These are phyloP conservation scores for Equus przewalskii DNA, from an alignment of 2,113 vertebrate genomes.

Conservation along the genomic window DNA sequence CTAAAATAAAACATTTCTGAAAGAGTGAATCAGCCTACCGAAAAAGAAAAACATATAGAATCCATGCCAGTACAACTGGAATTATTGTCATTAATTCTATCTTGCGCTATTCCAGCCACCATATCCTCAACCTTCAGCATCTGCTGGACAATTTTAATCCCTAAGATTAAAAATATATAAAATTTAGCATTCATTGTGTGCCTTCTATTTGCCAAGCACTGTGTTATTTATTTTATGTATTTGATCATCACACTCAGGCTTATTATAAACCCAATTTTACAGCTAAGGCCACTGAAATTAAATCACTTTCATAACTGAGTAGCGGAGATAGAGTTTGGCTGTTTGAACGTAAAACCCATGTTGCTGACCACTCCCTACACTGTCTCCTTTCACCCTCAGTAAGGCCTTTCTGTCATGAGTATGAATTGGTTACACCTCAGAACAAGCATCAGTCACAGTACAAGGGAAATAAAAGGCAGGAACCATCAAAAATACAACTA, in stretches of 20 bases:
- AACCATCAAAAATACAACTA: background rate
- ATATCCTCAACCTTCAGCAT: background rate
- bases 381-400: background rate
- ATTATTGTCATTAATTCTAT: background rate
- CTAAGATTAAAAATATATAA: background rate
- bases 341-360: background rate
- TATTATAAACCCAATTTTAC: background rate
- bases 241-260: background rate
- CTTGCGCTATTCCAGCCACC: background rate
- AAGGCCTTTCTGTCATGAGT: background rate
- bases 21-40: background rate
- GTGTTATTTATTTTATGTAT: background rate
- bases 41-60: background rate
- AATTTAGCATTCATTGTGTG: background rate
- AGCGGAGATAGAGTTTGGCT: background rate
- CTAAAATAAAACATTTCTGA: background rate
- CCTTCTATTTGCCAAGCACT: background rate
- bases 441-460: background rate
- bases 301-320: background rate
- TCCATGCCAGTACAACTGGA: background rate
- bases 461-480: conserved; percentile 16
- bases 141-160: background rate
- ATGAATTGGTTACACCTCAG: background rate
- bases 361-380: background rate
- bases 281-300: background rate